Evolutionary conservation across 2,888 invertebrate genomes (phyloP).

Genomic region (Himalopsyche kuldschensis): DNA sequence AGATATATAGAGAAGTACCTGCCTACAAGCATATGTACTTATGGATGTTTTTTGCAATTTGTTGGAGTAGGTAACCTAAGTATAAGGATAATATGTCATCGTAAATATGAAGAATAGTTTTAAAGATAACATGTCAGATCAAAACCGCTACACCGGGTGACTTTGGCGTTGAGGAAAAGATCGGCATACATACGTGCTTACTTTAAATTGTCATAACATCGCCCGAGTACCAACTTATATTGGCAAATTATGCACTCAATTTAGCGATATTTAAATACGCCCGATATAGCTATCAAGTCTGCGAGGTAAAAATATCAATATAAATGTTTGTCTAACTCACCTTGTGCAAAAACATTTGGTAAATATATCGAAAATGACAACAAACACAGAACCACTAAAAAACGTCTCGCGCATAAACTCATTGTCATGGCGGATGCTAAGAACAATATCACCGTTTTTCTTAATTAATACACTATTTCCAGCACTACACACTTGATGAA

Average conservation of each 20-base stretch:
- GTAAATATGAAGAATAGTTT: no score
- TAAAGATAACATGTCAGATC: no score
- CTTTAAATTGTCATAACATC: not conserved
- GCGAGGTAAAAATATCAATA: not conserved
- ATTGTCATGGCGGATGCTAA: conserved; percentile 30
- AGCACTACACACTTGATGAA: not conserved
- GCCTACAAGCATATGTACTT: no score
- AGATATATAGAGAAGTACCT: no score
- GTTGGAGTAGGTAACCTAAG: no score
- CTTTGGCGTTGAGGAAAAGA: not conserved
- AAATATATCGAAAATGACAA: conserved; percentile 14
- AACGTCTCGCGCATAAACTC: conserved; percentile 20
- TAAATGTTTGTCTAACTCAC: conserved; percentile 16
- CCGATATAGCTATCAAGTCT: not conserved
- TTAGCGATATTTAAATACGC: not conserved
- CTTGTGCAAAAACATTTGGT: conserved; percentile 11
- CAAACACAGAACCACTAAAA: conserved; percentile 10
- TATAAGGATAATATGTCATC: no score
- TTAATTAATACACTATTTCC: conserved; percentile 5
- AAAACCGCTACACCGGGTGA: not conserved
- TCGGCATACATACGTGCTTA: not conserved
- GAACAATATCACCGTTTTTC: conserved; percentile 1
- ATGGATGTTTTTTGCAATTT: no score
- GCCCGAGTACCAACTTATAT: not conserved
- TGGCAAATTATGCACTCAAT: not conserved